Evolutionary conservation across 35 echinoderm and acorn worm species (phyloP).

Genomic region (Anneissia japonica): DNA sequence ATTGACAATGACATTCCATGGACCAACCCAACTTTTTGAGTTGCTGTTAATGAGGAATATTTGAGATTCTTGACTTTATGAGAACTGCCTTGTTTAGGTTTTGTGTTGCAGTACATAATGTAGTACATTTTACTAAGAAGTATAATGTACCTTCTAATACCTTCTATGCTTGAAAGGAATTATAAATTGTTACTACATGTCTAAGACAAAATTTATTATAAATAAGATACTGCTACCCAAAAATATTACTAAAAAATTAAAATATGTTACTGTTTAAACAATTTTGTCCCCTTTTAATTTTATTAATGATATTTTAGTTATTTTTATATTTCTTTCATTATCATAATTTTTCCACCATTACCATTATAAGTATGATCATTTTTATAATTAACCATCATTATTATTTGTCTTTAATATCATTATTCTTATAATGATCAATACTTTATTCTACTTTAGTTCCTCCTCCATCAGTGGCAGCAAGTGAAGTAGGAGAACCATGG

Average conservation of each 20-base stretch:
- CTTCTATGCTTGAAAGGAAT: too few species aligned
- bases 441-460: conserved; percentile 39
- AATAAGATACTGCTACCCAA: too few species aligned
- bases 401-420: too few species aligned
- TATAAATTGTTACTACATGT: too few species aligned
- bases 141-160: too few species aligned
- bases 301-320: not conserved
- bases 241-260: too few species aligned
- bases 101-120: not conserved
- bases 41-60: not conserved
- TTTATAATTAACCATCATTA: too few species aligned
- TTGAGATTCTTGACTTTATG: not conserved
- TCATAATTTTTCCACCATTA: not conserved
- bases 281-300: too few species aligned
- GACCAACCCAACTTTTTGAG: not conserved
- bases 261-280: too few species aligned
- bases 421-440: too few species aligned
- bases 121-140: not conserved
- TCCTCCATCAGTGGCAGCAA: conserved; percentile 63
- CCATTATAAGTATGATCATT: not conserved
- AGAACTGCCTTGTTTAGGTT: not conserved
- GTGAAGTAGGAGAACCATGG: conserved; percentile 82
- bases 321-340: not conserved
- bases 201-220: too few species aligned
- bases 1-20: not conserved